Evolutionary conservation across 2,888 invertebrate species (phyloP).

Genomic region (Pseudeuparius sepicola): DNA sequence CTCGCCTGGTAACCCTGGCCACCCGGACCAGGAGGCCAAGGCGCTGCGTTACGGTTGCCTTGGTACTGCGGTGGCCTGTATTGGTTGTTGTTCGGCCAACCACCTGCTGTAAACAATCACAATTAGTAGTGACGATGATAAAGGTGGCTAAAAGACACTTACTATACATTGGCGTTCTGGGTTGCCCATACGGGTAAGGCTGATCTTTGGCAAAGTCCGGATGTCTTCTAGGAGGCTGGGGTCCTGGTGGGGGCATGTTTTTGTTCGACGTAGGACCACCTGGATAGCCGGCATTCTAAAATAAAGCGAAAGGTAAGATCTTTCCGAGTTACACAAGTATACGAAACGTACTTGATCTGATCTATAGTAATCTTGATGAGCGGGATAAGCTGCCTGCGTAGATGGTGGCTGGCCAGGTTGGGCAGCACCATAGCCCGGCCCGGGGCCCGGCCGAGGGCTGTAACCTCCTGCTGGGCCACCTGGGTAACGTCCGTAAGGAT

Average conservation of each 20-base stretch:
- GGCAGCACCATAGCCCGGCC: slow-evolving; percentile 25
- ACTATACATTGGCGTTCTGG: slow-evolving; percentile 58
- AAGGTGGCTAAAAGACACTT: slow-evolving; percentile 26
- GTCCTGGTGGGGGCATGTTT: slow-evolving; percentile 53
- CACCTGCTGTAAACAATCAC: slow-evolving; percentile 37
- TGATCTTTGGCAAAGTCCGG: slow-evolving; percentile 74
- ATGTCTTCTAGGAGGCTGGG: slow-evolving; percentile 67
- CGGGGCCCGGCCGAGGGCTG: slow-evolving; percentile 37
- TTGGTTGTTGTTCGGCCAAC: slow-evolving; percentile 57
- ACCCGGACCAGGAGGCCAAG: slow-evolving; percentile 27
- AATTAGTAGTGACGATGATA: slow-evolving; percentile 10
- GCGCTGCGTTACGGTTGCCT: slow-evolving; percentile 36
- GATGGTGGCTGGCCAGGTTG: slow-evolving; percentile 39
- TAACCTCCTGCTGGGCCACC: slow-evolving; percentile 32
- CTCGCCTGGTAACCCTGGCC: slow-evolving; percentile 30
- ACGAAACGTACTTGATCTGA: slow-evolving; percentile 40
- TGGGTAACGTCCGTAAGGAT: slow-evolving; percentile 37
- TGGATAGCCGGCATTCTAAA: slow-evolving; percentile 38
- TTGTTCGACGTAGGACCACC: slow-evolving; percentile 42
- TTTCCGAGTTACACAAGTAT: no score
- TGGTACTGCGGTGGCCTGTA: slow-evolving; percentile 43
- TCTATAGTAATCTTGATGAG: slow-evolving; percentile 48
- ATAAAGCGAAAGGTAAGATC: no score
- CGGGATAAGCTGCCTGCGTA: slow-evolving; percentile 39
- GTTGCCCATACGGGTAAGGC: slow-evolving; percentile 54